Base-by-base conservation (phyloP, 2,888 invertebrate species). In the Diadegma fenestrale region DNA sequence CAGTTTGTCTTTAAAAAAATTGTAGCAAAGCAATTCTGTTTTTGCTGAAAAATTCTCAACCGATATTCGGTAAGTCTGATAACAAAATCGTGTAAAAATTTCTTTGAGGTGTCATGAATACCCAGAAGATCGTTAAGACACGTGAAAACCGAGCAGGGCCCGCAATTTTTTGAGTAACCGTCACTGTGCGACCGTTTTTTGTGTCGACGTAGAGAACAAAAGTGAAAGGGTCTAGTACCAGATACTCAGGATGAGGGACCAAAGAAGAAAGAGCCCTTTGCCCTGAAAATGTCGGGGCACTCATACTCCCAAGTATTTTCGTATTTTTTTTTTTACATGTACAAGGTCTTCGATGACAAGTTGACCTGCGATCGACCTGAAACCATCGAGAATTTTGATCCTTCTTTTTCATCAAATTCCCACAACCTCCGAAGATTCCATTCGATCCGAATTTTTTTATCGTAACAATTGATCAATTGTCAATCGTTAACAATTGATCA, bases 141-240 rank as follows among this genome's bases (percentile, higher is more conserved):
- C 26, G 63, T 0, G 37, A 71, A 37, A 48, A 51, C 12, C 58
- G 64, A 78, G 43, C 58, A 61, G 37, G 26, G 68, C 30, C 33
- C 75, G 12, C 37, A 10, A 45, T 68, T 66, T 84, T 19, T 69
- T 8, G 64, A 58, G 45, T 63, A 84, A 84, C 78, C 73, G 68
- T 30, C 83, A 69, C 68, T 33, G 41, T 58, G 68, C 19, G 68
- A 61, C 68, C 61, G 66, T 73, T 72, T 80, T 81, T 72, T 78
- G 66, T 69, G 22, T 30, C 17, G 61, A 22, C 37, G 51, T 19
- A 22, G 33, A 68, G 33, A 72, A 81, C 37, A 72, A 64, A 72
- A 64, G 77, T 30, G n/a, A 30, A 77, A 63, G 77, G 64, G 54
- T 37, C 72, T 58, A n/a, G 17, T 30, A 17, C n/a, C 33, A 64